A percentile compares a stretch with the other conserved stretches of the same genome.
Evolutionary conservation across 2,888 invertebrate genomes (phyloP).

Genomic region (Theretra japonica): DNA sequence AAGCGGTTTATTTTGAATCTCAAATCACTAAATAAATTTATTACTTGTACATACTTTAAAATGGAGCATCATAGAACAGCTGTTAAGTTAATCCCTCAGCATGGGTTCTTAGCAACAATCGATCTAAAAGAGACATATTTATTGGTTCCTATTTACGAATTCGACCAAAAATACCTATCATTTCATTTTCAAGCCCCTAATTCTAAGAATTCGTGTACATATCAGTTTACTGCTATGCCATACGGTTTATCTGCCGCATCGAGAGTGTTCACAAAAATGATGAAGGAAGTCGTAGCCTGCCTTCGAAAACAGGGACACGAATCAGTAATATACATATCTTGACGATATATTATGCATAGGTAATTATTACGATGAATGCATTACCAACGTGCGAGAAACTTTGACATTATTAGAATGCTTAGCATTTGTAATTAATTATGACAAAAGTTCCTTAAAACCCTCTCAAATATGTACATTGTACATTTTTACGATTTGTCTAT

Average conservation of each 20-base stretch:
- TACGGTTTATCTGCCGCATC: background rate
- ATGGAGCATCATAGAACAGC: constrained; percentile 3
- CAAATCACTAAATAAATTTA: background rate
- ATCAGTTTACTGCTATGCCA: constrained; percentile 1
- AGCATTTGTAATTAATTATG: background rate
- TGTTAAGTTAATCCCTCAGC: background rate
- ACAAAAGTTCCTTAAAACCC: background rate
- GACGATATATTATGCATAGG: background rate
- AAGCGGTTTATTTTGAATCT: constrained; percentile 1
- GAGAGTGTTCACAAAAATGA: background rate
- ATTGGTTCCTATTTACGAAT: background rate
- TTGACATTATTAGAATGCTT: constrained; percentile 6
- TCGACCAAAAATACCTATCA: background rate
- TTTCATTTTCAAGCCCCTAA: background rate
- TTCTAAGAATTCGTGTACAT: background rate
- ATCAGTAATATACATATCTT: background rate
- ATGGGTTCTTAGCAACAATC: constrained; percentile 1
- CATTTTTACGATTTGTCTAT: background rate
- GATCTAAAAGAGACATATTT: constrained; percentile 1
- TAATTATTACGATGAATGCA: background rate
- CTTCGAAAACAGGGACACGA: background rate
- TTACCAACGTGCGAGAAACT: too few relatives aligned
- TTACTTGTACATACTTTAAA: background rate
- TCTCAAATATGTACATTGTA: background rate
- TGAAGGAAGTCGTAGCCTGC: background rate